These are phyloP conservation scores for Cyrtonyx montezumae DNA, from an alignment of 2,113 vertebrate genomes.

Conservation along the genomic window DNA sequence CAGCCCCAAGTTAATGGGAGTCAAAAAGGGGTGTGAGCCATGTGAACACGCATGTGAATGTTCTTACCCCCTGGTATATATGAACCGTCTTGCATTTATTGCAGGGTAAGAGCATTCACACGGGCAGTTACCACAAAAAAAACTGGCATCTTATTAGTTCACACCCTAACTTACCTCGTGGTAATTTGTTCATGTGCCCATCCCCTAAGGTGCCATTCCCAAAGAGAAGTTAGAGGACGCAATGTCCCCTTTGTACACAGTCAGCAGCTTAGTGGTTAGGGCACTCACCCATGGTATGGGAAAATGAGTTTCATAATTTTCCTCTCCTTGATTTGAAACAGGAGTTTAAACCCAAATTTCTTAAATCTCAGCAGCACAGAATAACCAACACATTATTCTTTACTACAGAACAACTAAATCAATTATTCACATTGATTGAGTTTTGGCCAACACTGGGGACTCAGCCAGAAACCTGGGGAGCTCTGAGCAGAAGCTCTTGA, in stretches of 20 bases:
- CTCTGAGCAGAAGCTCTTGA: not conserved
- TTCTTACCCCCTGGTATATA: slow-evolving; percentile 44
- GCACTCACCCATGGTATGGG: not conserved
- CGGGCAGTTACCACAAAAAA: slow-evolving; percentile 63
- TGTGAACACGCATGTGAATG: slow-evolving; percentile 40
- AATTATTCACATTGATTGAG: not conserved
- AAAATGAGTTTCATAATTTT: slow-evolving; percentile 24
- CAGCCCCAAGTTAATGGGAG: slow-evolving; percentile 26
- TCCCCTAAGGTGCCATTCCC: slow-evolving; percentile 60
- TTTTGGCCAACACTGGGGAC: not conserved
- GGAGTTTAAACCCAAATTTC: not conserved
- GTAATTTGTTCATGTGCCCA: slow-evolving; percentile 67
- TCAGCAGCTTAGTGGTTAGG: slow-evolving; percentile 53
- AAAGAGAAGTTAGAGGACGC: slow-evolving; percentile 19
- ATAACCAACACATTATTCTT: not conserved
- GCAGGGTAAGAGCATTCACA: slow-evolving; percentile 60
- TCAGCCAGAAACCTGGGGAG: not conserved
- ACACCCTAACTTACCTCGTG: slow-evolving; percentile 61
- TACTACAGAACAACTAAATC: not conserved
- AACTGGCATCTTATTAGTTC: slow-evolving; percentile 61
- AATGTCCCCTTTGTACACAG: slow-evolving; percentile 54
- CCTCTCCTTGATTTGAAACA: not conserved
- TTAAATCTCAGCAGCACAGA: not conserved
- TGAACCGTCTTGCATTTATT: slow-evolving; percentile 45
- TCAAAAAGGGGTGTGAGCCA: slow-evolving; percentile 51